Evolutionary conservation across 2,113 vertebrate genomes (phyloP), one percentile per base, ranked within the genome.

Genomic region (Taxidea taxus): DNA sequence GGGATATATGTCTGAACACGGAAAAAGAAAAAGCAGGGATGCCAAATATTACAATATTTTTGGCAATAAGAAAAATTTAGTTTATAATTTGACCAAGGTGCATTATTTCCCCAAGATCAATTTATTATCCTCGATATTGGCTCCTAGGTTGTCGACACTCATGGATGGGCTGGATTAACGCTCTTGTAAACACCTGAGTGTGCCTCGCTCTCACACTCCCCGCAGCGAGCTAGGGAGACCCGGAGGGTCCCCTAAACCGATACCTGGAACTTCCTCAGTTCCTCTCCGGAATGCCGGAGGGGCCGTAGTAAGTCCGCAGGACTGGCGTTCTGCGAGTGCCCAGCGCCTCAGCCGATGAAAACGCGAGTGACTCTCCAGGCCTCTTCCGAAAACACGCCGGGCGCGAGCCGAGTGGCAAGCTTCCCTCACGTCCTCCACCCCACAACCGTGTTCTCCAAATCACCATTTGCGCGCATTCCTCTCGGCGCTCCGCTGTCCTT

Each of bases 31-130:
- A 62, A 27, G 11, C 23, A n/a, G 37, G 3, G 20, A 12, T 60
- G 18, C 34, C 49, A 72, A 47, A 37, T n/a, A 54, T 68, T 60
- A 77, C 42, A 64, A 51, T 49, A 68, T 15, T 74, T 90, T 95
- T 70, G 49, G 49, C 80, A 80, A 81, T 86, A 87, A 94, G 58
- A 92, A 56, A 88, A 96, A 37, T 51, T 37, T 68, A 92, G 54
- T 91, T 78, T 68, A 62, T 29, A 7, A 62, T 60, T 85, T 93
- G 14, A 47, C 62, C 39, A 54, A 75, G 92, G 51, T 39, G 5
- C 1, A 6, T 64, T 49, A 37, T 74, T 80, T 87, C n/a, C n/a
- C 12, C 25, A 13, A 85, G 49, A 84, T n/a, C 51, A 72, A 20
- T 89, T 29, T 56, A 9, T 77, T 54, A 56, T 12, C 44, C 1